phyloP scores from a whole-genome alignment of 2,888 invertebrate species.

The Dysmachus trigonus region DNA sequence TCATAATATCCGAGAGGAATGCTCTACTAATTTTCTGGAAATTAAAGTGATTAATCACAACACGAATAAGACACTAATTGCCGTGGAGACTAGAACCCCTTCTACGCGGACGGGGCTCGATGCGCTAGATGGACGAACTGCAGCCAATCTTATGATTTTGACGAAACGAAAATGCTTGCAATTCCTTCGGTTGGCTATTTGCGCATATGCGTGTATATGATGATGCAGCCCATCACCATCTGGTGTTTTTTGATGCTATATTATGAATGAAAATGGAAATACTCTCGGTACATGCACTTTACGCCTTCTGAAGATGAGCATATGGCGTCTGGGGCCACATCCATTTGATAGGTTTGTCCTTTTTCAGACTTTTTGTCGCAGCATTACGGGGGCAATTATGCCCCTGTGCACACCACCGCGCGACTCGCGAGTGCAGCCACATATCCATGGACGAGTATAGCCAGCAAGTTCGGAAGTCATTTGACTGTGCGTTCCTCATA shows the following conservation, averaged over 20 bases:
- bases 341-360: conserved; percentile 28
- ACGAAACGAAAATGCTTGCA: not conserved
- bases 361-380: conserved; percentile 28
- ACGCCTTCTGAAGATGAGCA: not conserved
- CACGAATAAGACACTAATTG: conserved; percentile 23
- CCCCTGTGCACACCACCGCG: not conserved
- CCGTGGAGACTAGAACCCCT: not conserved
- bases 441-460: not conserved
- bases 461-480: conserved; percentile 21
- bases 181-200: not conserved
- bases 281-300: conserved; percentile 6
- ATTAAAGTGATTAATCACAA: conserved; percentile 27
- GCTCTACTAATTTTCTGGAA: conserved; percentile 25
- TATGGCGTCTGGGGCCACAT: conserved; percentile 21
- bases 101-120: not conserved
- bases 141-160: not conserved
- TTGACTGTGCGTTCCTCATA: conserved; percentile 20
- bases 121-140: not conserved
- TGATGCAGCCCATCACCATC: not conserved
- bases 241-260: conserved; percentile 17
- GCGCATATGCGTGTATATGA: not conserved
- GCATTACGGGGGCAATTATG: conserved; percentile 24
- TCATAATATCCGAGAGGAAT: not conserved
- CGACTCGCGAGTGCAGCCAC: not conserved
- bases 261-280: conserved; percentile 30